These are phyloP conservation scores for Tuta absoluta DNA, from an alignment of 2,888 invertebrate genomes.

Conservation along the genomic window DNA sequence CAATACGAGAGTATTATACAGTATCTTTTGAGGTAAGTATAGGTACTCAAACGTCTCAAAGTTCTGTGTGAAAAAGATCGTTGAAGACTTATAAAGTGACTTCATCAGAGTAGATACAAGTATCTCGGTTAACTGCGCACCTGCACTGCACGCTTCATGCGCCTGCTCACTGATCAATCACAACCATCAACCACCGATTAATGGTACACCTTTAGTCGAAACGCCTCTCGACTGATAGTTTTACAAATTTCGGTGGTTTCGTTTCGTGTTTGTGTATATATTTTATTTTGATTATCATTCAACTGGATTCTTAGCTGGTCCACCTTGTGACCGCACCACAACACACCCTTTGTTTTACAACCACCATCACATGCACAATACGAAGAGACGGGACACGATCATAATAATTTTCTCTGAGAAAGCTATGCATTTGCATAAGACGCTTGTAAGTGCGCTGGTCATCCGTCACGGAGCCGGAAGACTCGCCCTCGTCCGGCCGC, in stretches of 20 bases:
- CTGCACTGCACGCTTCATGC: conserved; percentile 52
- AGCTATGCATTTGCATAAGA: conserved; percentile 46
- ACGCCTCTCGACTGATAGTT: conserved; percentile 12
- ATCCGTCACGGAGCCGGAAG: conserved; percentile 55
- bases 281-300: conserved; percentile 7
- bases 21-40: too few relatives aligned
- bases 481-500: conserved; percentile 55
- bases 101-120: background rate
- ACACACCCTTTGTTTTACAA: background rate
- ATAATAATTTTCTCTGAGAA: conserved; percentile 26
- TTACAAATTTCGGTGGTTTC: conserved; percentile 18
- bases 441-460: conserved; percentile 43
- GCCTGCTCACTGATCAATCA: conserved; percentile 43
- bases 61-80: background rate
- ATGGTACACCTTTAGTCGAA: conserved; percentile 24
- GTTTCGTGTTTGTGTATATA: conserved; percentile 1
- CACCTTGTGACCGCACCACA: background rate
- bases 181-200: conserved; percentile 35
- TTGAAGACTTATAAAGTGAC: background rate
- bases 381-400: background rate
- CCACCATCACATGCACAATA: background rate
- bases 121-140: conserved; percentile 39
- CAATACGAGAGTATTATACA: too few relatives aligned
- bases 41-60: too few relatives aligned
- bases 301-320: background rate